Base-by-base conservation (phyloP, 2,888 invertebrate genomes). In the Clivina fossor region DNA sequence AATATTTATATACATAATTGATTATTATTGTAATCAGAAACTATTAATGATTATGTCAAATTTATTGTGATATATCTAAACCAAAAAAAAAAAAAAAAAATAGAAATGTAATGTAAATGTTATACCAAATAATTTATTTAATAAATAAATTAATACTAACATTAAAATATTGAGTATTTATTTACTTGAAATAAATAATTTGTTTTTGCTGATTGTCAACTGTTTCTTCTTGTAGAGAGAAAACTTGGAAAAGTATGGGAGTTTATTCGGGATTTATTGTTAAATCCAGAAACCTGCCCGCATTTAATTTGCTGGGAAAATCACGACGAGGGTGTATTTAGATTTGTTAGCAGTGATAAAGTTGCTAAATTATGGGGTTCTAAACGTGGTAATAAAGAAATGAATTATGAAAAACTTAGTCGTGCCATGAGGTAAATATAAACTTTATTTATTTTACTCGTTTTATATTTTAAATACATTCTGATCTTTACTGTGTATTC, bases 361-460 rank as follows among this genome's bases (percentile, higher is more conserved):
- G 88, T 93, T 3, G 93, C 93, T 1, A 83, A 87, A 66, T 78
- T 91, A 38, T 93, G 93, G 93, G 93, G 93, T 2, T 83, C 83
- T 59, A 71, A 88, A 71, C 93, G 93, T 70, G 86, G 88, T 70
- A 93, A 93, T 69, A 84, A 84, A 44, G 85, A 86, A 69, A 94
- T 94, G 93, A 93, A 89, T 33, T 94, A 93, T 69, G 93, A 93
- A 72, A 94, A 94, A 74, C 83, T 94, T 66, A 92, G 91, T 72
- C 76, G 93, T 60, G 93, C 93, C 11, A 90, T 94, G 87, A 81
- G 88, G 85, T 86, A 70, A 68, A 48, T 35, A 40, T n/a, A 24
- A 9, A 20, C 9, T 22, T 37, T 41, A 3, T 38, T 24, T 28
- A 11, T 38, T 38, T 24, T 16, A 15, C 24, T 49, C 9, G 8